Base-by-base conservation (phyloP, 2,797 vertebrate species). In the Dromococcyx pavoninus region DNA sequence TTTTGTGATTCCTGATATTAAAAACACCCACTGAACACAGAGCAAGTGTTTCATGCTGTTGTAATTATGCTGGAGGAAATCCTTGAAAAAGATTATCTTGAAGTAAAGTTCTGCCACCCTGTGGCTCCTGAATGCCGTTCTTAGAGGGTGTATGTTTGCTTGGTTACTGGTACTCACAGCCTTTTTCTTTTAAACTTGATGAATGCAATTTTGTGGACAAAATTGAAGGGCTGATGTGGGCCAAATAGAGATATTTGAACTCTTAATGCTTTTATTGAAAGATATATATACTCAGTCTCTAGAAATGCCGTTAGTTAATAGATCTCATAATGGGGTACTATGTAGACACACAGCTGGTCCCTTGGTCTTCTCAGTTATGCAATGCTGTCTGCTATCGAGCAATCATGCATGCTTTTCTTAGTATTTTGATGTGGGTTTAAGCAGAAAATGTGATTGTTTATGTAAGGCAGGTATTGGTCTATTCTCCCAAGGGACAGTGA, bases 31-130 rank as follows among this genome's bases (percentile, higher is more conserved):
- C 8, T 53, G 54, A 53, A 75, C 33, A 54, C 6, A 33, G 6
- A 50, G 6, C 6, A 48, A 60, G 14, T 57, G 19, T 80, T 88
- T 84, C 43, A 12, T 2, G 2, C 33, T 77, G 4, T 27, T 81
- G 44, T 73, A 44, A 44, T 81, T 57, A 41, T 37, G 5, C 23
- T 39, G 1, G 7, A 30, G n/a, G 4, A 65, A 32, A 23, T 56
- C 10, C 7, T 44, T 86, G 58, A 81, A 83, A 57, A 50, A 44
- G n/a, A 25, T 79, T 66, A 23, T 60, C 24, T 8, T 54, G 43
- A 92, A 39, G 71, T 78, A 43, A 56, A 86, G 86, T 41, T 93
- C 94, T 96, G 94, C 94, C 94, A 93, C 92, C 77, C 67, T 51
- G 56, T 91, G 91, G 89, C 78, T 91, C 56, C 33, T 72, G 27